Conservation (phyloP, 2,888 invertebrate genomes). For the Deilephila porcellus region DNA sequence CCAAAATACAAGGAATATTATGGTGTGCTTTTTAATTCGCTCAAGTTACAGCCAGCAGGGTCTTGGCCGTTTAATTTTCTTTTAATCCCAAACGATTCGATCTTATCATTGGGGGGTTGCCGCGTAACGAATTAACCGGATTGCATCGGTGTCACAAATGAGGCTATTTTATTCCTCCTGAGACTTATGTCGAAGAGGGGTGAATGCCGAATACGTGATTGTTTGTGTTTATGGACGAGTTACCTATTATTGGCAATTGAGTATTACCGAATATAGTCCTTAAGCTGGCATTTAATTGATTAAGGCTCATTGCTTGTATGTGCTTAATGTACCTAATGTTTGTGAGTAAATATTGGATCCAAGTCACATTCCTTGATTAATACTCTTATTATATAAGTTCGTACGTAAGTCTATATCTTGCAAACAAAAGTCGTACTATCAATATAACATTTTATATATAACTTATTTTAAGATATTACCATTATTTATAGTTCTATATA, state of each 20-base stretch:
- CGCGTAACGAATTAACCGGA: constrained; percentile 81
- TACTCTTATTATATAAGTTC: no score
- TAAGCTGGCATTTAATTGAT: constrained; percentile 2
- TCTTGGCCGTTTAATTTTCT: constrained; percentile 82
- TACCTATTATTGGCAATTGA: constrained; percentile 52
- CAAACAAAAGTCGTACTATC: no score
- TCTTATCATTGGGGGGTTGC: constrained; percentile 79
- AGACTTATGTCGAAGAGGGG: constrained; percentile 64
- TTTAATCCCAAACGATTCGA: constrained; percentile 81
- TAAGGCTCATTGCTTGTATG: neutral
- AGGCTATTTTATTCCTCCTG: constrained; percentile 79
- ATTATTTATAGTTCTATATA: neutral
- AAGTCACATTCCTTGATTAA: no score
- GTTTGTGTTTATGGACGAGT: constrained; percentile 61
- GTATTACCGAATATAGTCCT: constrained; percentile 37
- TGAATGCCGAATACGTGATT: constrained; percentile 52
- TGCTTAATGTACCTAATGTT: neutral
- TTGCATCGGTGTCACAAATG: constrained; percentile 83
- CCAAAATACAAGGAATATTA: constrained; percentile 39
- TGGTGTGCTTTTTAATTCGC: neutral
- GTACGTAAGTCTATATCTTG: no score
- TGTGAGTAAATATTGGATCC: neutral
- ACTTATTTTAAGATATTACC: neutral
- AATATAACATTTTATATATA: no score
- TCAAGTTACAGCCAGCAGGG: constrained; percentile 51